Evolutionary conservation across 1,140 invertebrate species (phyloP).

Genomic region (Mactra quadrangularis): DNA sequence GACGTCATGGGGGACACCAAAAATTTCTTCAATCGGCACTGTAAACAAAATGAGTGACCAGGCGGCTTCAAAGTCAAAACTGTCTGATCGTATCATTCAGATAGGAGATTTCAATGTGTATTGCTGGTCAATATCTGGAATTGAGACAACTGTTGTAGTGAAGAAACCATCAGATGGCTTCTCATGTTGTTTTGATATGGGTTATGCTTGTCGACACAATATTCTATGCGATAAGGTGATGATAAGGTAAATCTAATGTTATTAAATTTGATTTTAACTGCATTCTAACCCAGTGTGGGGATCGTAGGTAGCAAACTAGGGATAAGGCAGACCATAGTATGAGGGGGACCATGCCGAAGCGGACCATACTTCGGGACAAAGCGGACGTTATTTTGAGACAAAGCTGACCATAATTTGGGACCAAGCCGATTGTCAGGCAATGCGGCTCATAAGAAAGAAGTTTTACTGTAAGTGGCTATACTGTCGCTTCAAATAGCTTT

Average conservation of each 20-base stretch:
- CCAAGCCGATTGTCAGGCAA: no score
- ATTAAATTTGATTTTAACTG: no score
- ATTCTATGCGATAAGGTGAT: slow-evolving; percentile 71
- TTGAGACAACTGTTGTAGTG: slow-evolving; percentile 75
- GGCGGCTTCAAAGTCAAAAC: not conserved
- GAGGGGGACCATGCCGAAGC: no score
- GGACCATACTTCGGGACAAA: no score
- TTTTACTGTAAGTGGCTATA: no score
- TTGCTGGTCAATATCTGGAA: slow-evolving; percentile 74
- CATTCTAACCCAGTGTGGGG: no score
- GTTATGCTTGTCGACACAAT: slow-evolving; percentile 68
- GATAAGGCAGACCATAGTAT: no score
- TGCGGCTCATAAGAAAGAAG: no score
- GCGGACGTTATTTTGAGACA: no score
- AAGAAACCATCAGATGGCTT: slow-evolving; percentile 55
- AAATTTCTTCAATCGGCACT: not conserved
- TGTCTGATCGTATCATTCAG: slow-evolving; percentile 42
- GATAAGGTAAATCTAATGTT: slow-evolving; percentile 73
- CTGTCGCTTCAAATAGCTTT: no score
- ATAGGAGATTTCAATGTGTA: slow-evolving; percentile 69
- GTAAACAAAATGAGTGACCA: not conserved
- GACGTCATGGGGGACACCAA: not conserved
- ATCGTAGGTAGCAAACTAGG: no score
- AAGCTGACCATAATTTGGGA: no score
- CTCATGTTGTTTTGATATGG: slow-evolving; percentile 74